phyloP scores from a whole-genome alignment of 2,113 vertebrate genomes.

The Notiomystis cincta region DNA sequence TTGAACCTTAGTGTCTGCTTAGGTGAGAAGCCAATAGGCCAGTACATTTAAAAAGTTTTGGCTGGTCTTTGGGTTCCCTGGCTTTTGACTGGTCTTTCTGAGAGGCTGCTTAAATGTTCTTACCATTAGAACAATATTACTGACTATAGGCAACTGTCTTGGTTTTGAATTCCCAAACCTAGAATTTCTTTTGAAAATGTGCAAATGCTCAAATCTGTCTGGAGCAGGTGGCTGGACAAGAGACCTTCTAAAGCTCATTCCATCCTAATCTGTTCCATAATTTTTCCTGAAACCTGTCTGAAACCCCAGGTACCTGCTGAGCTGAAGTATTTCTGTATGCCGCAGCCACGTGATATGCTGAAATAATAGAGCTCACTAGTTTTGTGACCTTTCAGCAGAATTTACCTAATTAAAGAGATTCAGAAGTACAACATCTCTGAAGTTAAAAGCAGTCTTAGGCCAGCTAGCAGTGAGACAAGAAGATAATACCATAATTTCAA shows the following conservation, averaged over 20 bases:
- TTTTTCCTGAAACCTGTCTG: not conserved
- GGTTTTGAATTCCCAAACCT: not conserved
- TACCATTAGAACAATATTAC: not conserved
- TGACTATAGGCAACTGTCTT: not conserved
- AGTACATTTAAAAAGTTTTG: not conserved
- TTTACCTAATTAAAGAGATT: not conserved
- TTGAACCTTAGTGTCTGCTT: not conserved
- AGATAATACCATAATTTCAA: not conserved
- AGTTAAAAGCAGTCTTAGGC: not conserved
- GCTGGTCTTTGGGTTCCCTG: not conserved
- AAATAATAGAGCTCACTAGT: not conserved
- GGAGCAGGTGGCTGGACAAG: not conserved
- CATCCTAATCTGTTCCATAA: not conserved
- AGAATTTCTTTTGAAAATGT: not conserved
- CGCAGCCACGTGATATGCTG: not conserved
- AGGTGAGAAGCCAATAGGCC: not conserved
- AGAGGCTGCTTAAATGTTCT: not conserved
- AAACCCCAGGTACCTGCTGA: not conserved
- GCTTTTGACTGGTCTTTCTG: not conserved
- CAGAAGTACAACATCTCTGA: not conserved
- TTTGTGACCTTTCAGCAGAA: not conserved
- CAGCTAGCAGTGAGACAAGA: not conserved
- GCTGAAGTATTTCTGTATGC: not conserved
- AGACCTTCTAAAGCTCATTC: not conserved
- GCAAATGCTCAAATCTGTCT: not conserved